phyloP scores from a whole-genome alignment of 2,888 invertebrate genomes.

The Melangyna quadrimaculata region DNA sequence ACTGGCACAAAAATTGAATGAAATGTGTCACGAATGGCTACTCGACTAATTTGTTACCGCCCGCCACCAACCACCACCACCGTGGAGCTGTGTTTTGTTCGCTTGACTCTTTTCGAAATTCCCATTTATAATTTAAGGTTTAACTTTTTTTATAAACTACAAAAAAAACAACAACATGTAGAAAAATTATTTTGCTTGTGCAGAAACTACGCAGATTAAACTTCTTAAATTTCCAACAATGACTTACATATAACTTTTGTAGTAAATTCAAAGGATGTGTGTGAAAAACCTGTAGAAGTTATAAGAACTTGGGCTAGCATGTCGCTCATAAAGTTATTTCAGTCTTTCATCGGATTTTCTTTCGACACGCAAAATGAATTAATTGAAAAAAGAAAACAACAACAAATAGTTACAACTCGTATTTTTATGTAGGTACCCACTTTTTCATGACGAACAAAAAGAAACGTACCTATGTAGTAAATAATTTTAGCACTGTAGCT shows the following conservation, averaged over 20 bases:
- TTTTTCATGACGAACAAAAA: no score
- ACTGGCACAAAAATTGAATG: conserved; percentile 4
- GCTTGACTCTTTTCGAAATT: background rate
- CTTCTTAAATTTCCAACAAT: background rate
- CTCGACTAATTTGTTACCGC: background rate
- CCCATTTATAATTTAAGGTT: background rate
- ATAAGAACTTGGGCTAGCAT: background rate
- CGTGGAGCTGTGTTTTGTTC: background rate
- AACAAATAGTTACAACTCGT: background rate
- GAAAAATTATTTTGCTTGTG: background rate
- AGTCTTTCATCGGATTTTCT: background rate
- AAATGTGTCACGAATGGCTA: conserved; percentile 2
- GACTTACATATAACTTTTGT: background rate
- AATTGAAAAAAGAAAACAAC: background rate
- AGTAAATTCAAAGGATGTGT: background rate
- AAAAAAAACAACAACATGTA: background rate
- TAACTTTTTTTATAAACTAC: background rate
- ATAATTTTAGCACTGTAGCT: background rate
- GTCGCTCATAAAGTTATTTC: background rate
- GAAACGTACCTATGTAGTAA: background rate
- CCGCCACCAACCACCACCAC: background rate
- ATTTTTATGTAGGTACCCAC: no score
- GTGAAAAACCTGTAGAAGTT: background rate
- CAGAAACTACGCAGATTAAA: background rate
- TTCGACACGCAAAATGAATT: background rate